Evolutionary conservation across 2,797 vertebrate genomes (phyloP), one percentile per base, ranked within the genome.

Genomic region (Sebastes trivittatus): DNA sequence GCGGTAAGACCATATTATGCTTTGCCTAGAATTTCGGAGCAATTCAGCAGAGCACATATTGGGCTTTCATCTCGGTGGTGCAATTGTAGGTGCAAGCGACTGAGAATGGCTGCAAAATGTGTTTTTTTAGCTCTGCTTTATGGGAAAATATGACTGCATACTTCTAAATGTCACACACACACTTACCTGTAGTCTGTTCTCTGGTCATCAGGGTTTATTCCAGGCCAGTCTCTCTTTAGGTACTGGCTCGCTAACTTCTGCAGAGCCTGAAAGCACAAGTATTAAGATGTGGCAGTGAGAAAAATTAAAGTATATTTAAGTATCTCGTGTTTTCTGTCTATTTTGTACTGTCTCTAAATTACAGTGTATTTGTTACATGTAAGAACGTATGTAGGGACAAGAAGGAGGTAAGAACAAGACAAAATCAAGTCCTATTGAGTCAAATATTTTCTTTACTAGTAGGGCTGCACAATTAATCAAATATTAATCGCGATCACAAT

Each of bases 161-260:
- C 23, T n/a, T 59, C 55, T 9, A 66, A 9, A 60, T 52, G 13
- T 60, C 8, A 60, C 59, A 30, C 59, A 32, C 29, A 32, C 18
- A 61, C 29, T 10, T 93, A 99, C 98, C 98, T 98, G 92, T 98
- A 98, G 94, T 99, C 98, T 75, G 95, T 97, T 81, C 97, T 96
- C 84, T 99, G 94, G 88, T 96, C 98, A 54, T 99, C 98, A 36
- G 96, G 93, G 92, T 97, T 98, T 88, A 98, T 93, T 74, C 97
- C 97, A 69, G 97, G 97, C 98, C 98, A 99, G 92, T 99, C 98
- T 92, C 97, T 98, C 96, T 98, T 99, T 76, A 99, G 94, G 93
- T 99, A 99, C 62, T 99, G 98, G 92, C 97, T 97, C 34, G 98
- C 97, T 95, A 99, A 93, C 89, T 99, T 99, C 96, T 99, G 98